Base-by-base conservation (phyloP, 2,888 invertebrate species). In the Drosophila kuntzei region DNA sequence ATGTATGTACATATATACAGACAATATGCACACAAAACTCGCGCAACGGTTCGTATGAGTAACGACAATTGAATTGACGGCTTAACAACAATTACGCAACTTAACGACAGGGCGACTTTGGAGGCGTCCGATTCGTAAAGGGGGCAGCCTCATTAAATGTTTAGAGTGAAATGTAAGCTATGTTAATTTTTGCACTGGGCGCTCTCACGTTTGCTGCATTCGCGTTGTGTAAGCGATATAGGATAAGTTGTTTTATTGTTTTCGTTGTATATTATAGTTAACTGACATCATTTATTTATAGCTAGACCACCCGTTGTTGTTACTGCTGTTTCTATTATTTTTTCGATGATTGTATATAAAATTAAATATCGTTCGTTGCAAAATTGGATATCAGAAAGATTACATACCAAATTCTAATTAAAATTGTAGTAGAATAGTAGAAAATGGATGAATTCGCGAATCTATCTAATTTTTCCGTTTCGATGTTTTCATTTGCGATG, bases 51-150 rank as follows among this genome's bases (percentile, higher is more conserved):
- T 65, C 80, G 80, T 82, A 81, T 82, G 83, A 80, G 80, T 74
- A 82, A 79, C 64, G 83, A 82, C 80, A 79, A 82, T 80, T 81
- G 77, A 81, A 81, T 81, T 82, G 83, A 80, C 80, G 79, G 80
- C 79, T 82, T 71, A 79, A 79, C 79, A 80, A 73, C 68, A 78
- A 82, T 80, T 82, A 73, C 78, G 80, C 76, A 80, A 82, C 76
- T 67, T 22, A 62, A 37, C 57, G 53, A 54, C 68, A 62, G 71
- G 67, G 67, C 55, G 60, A 66, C 50, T 55, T 5, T 25, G 7
- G 49, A 14, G 18, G n/a, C 2, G 20, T 9, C 11, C 36, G 14
- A 50, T 36, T 12, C 32, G 43, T 22, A 14, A 20, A 9, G 55
- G 50, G 34, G 62, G 18, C 39, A 67, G 59, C 50, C 73, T 74